Percentiles rank a stretch among this genome's conserved stretches.
These are phyloP conservation scores for Oryzias javanicus DNA, from an alignment of 2,113 vertebrate genomes.

Conservation along the genomic window DNA sequence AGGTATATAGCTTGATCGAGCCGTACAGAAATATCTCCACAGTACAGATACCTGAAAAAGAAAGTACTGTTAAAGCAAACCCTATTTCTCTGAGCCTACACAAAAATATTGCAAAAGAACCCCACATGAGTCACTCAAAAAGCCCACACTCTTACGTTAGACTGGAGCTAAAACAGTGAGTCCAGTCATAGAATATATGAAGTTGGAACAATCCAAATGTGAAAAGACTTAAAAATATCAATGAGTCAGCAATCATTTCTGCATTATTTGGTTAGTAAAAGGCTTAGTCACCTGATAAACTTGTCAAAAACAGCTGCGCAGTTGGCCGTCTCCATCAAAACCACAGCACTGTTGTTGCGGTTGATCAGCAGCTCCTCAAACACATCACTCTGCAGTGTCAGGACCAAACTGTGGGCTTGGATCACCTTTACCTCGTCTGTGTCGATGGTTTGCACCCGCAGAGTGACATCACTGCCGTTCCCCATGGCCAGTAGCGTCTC, in stretches of 20 bases:
- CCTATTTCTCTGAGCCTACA: slow-evolving; percentile 14
- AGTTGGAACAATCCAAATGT: slow-evolving; percentile 22
- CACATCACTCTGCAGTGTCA: slow-evolving; percentile 87
- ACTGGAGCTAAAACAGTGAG: slow-evolving; percentile 29
- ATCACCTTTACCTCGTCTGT: slow-evolving; percentile 91
- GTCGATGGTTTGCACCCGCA: slow-evolving; percentile 82
- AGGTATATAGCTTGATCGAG: slow-evolving; percentile 89
- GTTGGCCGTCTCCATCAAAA: slow-evolving; percentile 78
- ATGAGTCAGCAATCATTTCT: no score
- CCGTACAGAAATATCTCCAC: slow-evolving; percentile 86
- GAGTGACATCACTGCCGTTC: slow-evolving; percentile 87
- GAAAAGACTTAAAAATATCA: neutral
- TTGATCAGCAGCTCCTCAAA: slow-evolving; percentile 84
- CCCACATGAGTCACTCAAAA: slow-evolving; percentile 51
- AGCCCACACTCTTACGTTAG: slow-evolving; percentile 50
- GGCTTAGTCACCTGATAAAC: slow-evolving; percentile 83
- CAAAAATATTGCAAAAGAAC: neutral
- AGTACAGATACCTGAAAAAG: slow-evolving; percentile 88
- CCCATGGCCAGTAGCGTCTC: slow-evolving; percentile 84
- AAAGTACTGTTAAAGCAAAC: slow-evolving; percentile 13
- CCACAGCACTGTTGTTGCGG: slow-evolving; percentile 76
- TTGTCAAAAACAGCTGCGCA: slow-evolving; percentile 87
- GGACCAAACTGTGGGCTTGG: slow-evolving; percentile 87
- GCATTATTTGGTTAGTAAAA: neutral
- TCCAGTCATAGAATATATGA: slow-evolving; percentile 46